Conservation (phyloP, 2,888 invertebrate species). For the Euzophera pinguis region DNA sequence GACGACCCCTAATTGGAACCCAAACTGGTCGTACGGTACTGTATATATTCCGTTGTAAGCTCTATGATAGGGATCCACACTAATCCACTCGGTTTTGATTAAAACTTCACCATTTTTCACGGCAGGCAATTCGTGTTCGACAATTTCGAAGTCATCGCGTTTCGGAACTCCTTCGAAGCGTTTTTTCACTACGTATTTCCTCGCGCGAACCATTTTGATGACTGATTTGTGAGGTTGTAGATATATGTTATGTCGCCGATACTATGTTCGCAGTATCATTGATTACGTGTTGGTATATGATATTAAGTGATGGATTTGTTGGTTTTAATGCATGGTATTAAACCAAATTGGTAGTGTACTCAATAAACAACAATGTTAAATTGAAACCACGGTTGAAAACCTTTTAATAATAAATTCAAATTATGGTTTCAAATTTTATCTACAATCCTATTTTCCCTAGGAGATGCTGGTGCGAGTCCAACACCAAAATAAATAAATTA, state of each 20-base stretch:
- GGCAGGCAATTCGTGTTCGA: slow-evolving; percentile 78
- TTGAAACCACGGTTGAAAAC: no score
- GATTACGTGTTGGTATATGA: no score
- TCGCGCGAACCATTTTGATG: slow-evolving; percentile 62
- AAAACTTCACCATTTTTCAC: slow-evolving; percentile 73
- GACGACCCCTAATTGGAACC: slow-evolving; percentile 50
- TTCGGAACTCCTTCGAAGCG: slow-evolving; percentile 79
- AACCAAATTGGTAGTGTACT: no score
- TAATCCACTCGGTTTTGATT: slow-evolving; percentile 37
- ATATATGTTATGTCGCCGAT: neutral
- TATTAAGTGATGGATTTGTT: no score
- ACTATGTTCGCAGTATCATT: no score
- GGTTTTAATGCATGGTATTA: no score
- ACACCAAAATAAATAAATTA: no score
- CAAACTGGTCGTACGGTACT: slow-evolving; percentile 35
- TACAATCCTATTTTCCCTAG: no score
- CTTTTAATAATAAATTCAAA: no score
- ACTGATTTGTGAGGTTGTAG: neutral
- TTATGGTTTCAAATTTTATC: no score
- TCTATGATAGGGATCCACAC: slow-evolving; percentile 38
- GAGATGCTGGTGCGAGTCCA: no score
- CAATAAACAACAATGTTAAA: no score
- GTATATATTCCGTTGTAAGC: slow-evolving; percentile 23
- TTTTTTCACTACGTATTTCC: slow-evolving; percentile 74
- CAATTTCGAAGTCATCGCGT: slow-evolving; percentile 74